phyloP scores from a whole-genome alignment of 1,140 invertebrate species.

The Trissolcus basalis region DNA sequence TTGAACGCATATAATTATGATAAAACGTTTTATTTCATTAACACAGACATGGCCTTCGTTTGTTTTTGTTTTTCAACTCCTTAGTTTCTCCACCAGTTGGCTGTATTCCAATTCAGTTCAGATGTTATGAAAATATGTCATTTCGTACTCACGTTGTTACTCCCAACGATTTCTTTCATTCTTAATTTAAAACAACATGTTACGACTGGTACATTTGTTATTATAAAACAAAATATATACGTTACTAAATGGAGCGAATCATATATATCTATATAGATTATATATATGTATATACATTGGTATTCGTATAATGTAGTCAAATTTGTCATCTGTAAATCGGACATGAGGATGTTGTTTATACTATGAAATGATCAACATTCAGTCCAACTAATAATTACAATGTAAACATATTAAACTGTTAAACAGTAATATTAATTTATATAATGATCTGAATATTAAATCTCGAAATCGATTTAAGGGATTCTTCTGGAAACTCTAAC shows the following conservation, averaged over 20 bases:
- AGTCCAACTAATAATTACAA: too few relatives aligned
- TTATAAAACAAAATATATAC: slow-evolving; percentile 50
- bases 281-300: slow-evolving; percentile 43
- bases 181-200: slow-evolving; percentile 40
- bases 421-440: too few relatives aligned
- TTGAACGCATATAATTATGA: too few relatives aligned
- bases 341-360: too few relatives aligned
- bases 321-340: too few relatives aligned
- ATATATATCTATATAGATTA: slow-evolving; percentile 45
- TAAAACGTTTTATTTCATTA: slow-evolving; percentile 31
- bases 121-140: slow-evolving; percentile 45
- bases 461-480: too few relatives aligned
- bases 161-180: slow-evolving; percentile 31
- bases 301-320: too few relatives aligned
- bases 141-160: slow-evolving; percentile 34
- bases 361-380: too few relatives aligned
- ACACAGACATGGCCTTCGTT: neutral
- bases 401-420: too few relatives aligned
- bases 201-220: slow-evolving; percentile 46
- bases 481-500: too few relatives aligned
- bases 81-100: slow-evolving; percentile 8
- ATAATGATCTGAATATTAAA: too few relatives aligned
- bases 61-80: slow-evolving; percentile 4
- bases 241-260: slow-evolving; percentile 27
- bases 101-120: slow-evolving; percentile 23